A percentile compares a stretch with the other conserved stretches of the same genome.
Evolutionary conservation across 2,797 vertebrate genomes (phyloP).

Genomic region (Rhynchonycteris naso): DNA sequence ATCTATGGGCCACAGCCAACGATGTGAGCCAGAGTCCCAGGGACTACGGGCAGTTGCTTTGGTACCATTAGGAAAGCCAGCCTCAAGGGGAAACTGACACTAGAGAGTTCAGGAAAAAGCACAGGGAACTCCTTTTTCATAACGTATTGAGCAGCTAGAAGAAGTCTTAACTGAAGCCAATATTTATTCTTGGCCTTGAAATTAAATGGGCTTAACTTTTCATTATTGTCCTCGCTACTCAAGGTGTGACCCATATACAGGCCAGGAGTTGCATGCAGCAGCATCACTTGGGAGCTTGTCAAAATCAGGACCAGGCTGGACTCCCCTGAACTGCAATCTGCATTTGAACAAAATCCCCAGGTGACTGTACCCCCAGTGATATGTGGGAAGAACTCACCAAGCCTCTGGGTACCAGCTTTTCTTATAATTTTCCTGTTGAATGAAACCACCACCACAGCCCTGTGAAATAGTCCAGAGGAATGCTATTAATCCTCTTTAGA

Average conservation of each 20-base stretch:
- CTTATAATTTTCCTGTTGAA: neutral
- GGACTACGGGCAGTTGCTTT: neutral
- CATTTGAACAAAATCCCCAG: neutral
- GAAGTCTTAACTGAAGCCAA: neutral
- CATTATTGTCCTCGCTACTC: neutral
- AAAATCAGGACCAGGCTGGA: neutral
- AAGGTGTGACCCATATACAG: neutral
- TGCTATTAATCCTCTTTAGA: neutral
- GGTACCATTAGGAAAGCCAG: neutral
- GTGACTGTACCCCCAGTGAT: accelerated
- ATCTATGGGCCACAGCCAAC: neutral
- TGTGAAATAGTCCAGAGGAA: neutral
- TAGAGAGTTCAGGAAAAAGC: neutral
- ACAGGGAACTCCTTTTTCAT: neutral
- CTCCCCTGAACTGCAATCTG: neutral
- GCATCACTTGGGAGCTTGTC: neutral
- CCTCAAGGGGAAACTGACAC: neutral
- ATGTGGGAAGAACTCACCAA: neutral
- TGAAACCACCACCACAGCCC: neutral
- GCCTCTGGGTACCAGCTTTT: neutral
- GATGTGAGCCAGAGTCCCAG: neutral
- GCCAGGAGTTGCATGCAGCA: neutral
- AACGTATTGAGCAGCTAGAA: neutral
- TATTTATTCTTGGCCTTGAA: neutral
- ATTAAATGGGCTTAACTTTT: neutral